Base-by-base conservation (phyloP, 2,113 vertebrate species). In the Parus major region DNA sequence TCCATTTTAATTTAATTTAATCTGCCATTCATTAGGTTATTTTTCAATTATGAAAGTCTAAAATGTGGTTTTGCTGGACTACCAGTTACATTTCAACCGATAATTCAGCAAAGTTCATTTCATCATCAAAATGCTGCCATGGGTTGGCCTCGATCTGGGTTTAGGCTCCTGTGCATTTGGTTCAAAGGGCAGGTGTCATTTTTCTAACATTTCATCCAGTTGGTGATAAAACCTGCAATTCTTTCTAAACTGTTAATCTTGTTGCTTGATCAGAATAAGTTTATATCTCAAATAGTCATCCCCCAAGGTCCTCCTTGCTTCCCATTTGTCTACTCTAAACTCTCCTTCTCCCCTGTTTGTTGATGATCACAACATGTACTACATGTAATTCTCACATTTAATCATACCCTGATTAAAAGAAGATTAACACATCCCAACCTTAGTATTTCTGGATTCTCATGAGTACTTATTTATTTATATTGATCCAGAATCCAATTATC, bases 401-500 rank as follows among this genome's bases (percentile, higher is more conserved):
- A 85, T 53, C 60, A 78, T 6, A 18, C 39, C 66, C 76, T 75
- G 85, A 83, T 49, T 83, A 65, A 66, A 82, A 86, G 63, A 83
- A 35, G 71, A 88, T 93, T 86, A 95, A 72, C 85, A 94, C 16
- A 81, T 66, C 75, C 47, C 27, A 59, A n/a, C 15, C 29, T 88
- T 10, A n/a, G 55, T 24, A 24, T 55, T 80, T 33, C 79, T 76
- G 71, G 24, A 88, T 46, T 70, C 59, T 71, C 50, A 66, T 0
- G 2, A 82, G 61, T 60, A 44, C 25, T 82, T 53, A 86, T 85
- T 82, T 53, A 86, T 85, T 86, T 47, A 25, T 66, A 92, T 64
- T 81, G 90, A 90, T 83, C 52, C 72, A 90, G 60, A 92, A 95
- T 55, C 76, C 86, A 86, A 90, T 88, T 73, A 93, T 35, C 55